phyloP scores from a whole-genome alignment of 1,140 invertebrate species.

The Batillaria attramentaria region DNA sequence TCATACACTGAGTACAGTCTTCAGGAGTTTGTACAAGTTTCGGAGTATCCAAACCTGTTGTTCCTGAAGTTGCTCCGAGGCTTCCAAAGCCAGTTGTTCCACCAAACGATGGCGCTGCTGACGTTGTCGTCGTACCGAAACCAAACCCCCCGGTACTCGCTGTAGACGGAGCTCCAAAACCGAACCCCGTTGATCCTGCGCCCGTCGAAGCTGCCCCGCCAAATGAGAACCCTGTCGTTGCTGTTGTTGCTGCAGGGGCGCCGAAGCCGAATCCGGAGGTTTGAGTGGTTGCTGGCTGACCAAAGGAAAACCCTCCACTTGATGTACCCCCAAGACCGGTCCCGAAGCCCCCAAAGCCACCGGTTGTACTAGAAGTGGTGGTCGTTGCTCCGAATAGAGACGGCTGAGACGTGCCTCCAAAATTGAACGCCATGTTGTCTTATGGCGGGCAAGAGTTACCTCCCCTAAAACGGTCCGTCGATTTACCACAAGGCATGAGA shows the following conservation, averaged over 20 bases:
- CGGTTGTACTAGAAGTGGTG: slow-evolving; percentile 21
- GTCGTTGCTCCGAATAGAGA: slow-evolving; percentile 35
- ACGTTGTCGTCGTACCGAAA: slow-evolving; percentile 46
- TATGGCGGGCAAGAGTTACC: too few relatives aligned
- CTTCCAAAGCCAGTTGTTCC: slow-evolving; percentile 21
- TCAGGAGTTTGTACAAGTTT: not conserved
- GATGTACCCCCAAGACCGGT: not conserved
- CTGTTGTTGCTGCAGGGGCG: slow-evolving; percentile 23
- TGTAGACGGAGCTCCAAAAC: slow-evolving; percentile 24
- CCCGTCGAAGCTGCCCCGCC: slow-evolving; percentile 25
- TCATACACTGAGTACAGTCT: not conserved
- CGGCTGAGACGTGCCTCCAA: slow-evolving; percentile 32
- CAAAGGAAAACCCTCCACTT: slow-evolving; percentile 17
- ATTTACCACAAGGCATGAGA: too few relatives aligned
- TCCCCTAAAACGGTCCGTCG: too few relatives aligned
- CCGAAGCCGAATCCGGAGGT: slow-evolving; percentile 27
- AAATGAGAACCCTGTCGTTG: slow-evolving; percentile 28
- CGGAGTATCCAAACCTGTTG: slow-evolving; percentile 20
- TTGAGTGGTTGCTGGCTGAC: slow-evolving; percentile 20
- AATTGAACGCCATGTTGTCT: slow-evolving; percentile 36
- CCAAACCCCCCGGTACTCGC: slow-evolving; percentile 39
- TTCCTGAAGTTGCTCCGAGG: slow-evolving; percentile 24
- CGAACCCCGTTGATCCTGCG: slow-evolving; percentile 22
- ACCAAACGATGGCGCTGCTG: slow-evolving; percentile 41
- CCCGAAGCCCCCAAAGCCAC: slow-evolving; percentile 36